A percentile compares a stretch with the other conserved stretches of the same genome.
These are phyloP conservation scores for Himantopus leucocephalus DNA, from an alignment of 2,113 vertebrate species.

Conservation along the genomic window DNA sequence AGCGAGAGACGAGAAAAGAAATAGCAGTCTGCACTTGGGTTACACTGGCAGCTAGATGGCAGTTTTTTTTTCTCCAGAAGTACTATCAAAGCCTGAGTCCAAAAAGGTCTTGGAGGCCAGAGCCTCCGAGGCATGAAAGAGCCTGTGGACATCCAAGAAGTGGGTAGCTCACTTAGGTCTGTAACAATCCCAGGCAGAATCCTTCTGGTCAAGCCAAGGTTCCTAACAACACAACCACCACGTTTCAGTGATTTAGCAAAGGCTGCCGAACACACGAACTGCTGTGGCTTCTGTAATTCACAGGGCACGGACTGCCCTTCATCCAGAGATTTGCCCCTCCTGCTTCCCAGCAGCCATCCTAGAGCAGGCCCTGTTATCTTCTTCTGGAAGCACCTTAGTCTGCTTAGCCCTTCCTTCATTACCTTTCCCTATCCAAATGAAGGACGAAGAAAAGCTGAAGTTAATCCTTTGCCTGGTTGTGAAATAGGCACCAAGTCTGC, in stretches of 20 bases:
- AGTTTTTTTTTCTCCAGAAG: not conserved
- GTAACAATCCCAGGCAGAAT: not conserved
- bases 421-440: not conserved
- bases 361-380: not conserved
- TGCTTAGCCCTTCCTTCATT: not conserved
- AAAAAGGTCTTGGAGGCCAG: not conserved
- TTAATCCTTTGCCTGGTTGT: not conserved
- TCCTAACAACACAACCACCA: not conserved
- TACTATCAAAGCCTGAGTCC: not conserved
- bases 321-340: not conserved
- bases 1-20: not conserved
- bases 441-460: not conserved
- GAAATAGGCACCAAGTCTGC: not conserved
- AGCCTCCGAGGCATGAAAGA: not conserved
- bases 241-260: not conserved
- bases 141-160: not conserved
- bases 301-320: not conserved
- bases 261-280: not conserved
- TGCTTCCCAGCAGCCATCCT: not conserved
- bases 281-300: not conserved
- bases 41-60: not conserved
- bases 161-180: not conserved
- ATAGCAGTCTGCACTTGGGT: not conserved
- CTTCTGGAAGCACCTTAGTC: not conserved
- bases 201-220: not conserved